Evolutionary conservation across 2,888 invertebrate species (phyloP), one percentile per base, ranked within the genome.

Genomic region (Creontiades dilutus): DNA sequence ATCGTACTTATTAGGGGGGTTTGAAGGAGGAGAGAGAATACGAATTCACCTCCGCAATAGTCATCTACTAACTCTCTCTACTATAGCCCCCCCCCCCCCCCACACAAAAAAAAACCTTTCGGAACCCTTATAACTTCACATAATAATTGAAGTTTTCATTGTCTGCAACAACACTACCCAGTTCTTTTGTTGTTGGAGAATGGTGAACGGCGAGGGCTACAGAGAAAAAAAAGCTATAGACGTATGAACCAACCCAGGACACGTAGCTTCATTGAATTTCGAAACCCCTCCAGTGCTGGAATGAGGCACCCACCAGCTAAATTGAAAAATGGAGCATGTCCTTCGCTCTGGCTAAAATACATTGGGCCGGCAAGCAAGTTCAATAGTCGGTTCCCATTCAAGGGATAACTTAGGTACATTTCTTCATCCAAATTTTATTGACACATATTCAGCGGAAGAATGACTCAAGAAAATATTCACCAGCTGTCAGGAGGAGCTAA

Each of bases 201-300:
- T 68, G 68, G 13, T 23, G 61, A n/a, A 61, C 61, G 61, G 19
- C 61, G 19, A 61, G 68, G 23, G 27, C 12, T 19, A 23, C 68
- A 9, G 46, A 16, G 78, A 37, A 46, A 37, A 37, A n/a, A 19
- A 46, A 46, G 68, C 23, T 23, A 23, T 46, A 80, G 78, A 80
- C n/a, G 19, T 80, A 37, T n/a, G 78, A 19, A 80, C 13, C n/a
- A 3, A 80, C 78, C 19, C 46, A 46, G 37, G 47, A 47, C 78
- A 80, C 78, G 78, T 37, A 80, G 37, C 19, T 14, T 46, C 78
- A 80, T 80, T 80, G 78, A 80, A 80, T 80, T 46, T 14, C 37
- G 78, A 80, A 80, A 80, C 78, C 78, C 78, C 19, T 46, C 46
- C 7, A 46, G 46, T 80, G 78, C 78, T 46, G 47, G 46, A 12